Percentiles rank a stretch among this genome's conserved stretches.
Conservation (phyloP, 92 coral and sea anemone species). For the Siderastrea siderea region DNA sequence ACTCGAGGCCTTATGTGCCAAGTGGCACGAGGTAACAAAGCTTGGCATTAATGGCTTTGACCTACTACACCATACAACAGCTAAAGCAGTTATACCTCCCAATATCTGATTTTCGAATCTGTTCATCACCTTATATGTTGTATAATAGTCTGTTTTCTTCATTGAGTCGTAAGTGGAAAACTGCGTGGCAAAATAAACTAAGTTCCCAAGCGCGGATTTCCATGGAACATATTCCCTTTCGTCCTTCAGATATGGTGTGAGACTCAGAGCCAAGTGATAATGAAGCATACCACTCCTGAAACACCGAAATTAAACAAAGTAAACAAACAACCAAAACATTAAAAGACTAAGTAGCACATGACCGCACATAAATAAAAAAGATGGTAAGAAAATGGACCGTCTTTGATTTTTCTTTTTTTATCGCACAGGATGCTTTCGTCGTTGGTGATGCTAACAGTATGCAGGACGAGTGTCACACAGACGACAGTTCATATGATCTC, state of each 20-base stretch:
- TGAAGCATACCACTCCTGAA: slow-evolving; percentile 73
- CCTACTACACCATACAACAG: neutral
- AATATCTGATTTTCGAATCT: neutral
- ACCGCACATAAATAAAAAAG: too few relatives aligned
- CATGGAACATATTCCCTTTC: slow-evolving; percentile 94
- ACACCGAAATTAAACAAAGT: neutral
- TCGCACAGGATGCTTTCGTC: too few relatives aligned
- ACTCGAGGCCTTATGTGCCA: too few relatives aligned
- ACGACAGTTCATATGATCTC: too few relatives aligned
- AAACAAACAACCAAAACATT: neutral
- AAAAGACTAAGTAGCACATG: neutral
- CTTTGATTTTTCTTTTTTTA: too few relatives aligned
- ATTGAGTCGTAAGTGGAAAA: slow-evolving; percentile 43
- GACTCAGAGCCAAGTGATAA: slow-evolving; percentile 75
- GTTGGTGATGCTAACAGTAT: too few relatives aligned
- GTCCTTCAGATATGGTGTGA: slow-evolving; percentile 84
- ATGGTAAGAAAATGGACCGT: too few relatives aligned
- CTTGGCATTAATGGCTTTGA: too few relatives aligned
- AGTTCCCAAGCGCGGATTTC: slow-evolving; percentile 77
- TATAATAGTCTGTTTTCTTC: slow-evolving; percentile 12
- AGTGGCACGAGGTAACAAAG: too few relatives aligned
- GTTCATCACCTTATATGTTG: slow-evolving; percentile 38
- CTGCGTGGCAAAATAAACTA: slow-evolving; percentile 87
- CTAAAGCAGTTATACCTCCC: too few relatives aligned
- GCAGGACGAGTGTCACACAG: too few relatives aligned